A percentile compares a stretch with the other conserved stretches of the same genome.
These are phyloP conservation scores for Harpalus rufipes DNA, from an alignment of 2,888 invertebrate genomes.

Conservation along the genomic window DNA sequence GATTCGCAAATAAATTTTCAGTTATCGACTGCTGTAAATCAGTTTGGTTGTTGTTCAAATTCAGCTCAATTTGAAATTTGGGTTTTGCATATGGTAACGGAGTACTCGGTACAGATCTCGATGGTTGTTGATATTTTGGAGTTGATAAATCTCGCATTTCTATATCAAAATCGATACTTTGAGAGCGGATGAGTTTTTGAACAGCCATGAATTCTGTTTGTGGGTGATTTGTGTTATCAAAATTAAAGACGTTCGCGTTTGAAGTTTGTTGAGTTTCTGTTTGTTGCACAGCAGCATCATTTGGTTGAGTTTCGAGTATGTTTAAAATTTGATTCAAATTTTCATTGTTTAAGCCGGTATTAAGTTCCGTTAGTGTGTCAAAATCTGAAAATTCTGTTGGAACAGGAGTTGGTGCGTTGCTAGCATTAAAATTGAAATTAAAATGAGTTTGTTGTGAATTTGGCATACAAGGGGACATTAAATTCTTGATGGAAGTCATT, in stretches of 20 bases:
- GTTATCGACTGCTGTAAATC: constrained; percentile 23
- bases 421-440: constrained; percentile 75
- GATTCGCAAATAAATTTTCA: constrained; percentile 68
- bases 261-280: constrained; percentile 22
- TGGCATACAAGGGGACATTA: constrained; percentile 73
- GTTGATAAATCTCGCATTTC: constrained; percentile 48
- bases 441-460: constrained; percentile 69
- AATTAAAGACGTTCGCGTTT: constrained; percentile 49
- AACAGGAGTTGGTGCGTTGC: constrained; percentile 84
- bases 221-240: constrained; percentile 48
- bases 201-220: constrained; percentile 34
- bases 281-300: not conserved
- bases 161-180: constrained; percentile 72
- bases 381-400: constrained; percentile 87
- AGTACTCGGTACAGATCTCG: constrained; percentile 85
- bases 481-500: constrained; percentile 75
- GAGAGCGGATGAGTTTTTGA: constrained; percentile 75
- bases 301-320: constrained; percentile 78
- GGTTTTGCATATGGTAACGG: constrained; percentile 80
- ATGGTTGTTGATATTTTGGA: constrained; percentile 75
- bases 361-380: constrained; percentile 81
- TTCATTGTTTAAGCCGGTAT: constrained; percentile 79
- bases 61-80: constrained; percentile 70
- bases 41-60: constrained; percentile 62
- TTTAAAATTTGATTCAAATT: constrained; percentile 84